These are phyloP conservation scores for Ypsolopha scabrella DNA, from an alignment of 2,888 invertebrate species.

Conservation along the genomic window DNA sequence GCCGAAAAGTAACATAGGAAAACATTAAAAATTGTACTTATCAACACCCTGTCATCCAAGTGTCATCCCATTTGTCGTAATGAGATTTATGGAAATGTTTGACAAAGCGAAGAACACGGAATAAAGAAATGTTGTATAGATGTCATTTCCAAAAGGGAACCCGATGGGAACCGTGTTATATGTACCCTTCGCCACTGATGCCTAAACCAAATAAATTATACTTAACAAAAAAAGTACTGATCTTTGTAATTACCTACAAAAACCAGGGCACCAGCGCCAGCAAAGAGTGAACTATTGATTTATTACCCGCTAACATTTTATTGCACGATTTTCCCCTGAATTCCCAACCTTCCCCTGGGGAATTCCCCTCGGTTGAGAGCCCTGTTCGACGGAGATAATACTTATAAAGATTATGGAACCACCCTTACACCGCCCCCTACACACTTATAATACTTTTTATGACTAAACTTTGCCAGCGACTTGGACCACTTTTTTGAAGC, in stretches of 20 bases:
- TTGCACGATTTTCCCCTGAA: neutral
- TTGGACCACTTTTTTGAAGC: neutral
- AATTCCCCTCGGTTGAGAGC: neutral
- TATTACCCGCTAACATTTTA: neutral
- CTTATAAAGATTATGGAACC: slow-evolving; percentile 1
- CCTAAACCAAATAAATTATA: neutral
- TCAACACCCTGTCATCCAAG: too few relatives aligned
- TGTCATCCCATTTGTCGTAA: too few relatives aligned
- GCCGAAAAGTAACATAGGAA: too few relatives aligned
- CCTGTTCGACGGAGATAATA: neutral
- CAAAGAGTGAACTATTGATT: neutral
- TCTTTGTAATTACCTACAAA: neutral
- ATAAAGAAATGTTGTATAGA: too few relatives aligned
- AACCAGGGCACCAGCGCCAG: neutral
- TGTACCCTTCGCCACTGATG: neutral
- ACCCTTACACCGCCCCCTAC: neutral
- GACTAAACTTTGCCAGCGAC: neutral
- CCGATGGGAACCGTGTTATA: too few relatives aligned
- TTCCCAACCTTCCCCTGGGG: neutral
- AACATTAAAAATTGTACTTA: too few relatives aligned
- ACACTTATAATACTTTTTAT: neutral
- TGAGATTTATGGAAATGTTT: neutral
- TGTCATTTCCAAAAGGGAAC: too few relatives aligned
- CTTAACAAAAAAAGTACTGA: neutral
- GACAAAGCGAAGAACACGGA: too few relatives aligned